Base-by-base conservation (phyloP, 2,113 vertebrate species). In the Larimichthys crocea region DNA sequence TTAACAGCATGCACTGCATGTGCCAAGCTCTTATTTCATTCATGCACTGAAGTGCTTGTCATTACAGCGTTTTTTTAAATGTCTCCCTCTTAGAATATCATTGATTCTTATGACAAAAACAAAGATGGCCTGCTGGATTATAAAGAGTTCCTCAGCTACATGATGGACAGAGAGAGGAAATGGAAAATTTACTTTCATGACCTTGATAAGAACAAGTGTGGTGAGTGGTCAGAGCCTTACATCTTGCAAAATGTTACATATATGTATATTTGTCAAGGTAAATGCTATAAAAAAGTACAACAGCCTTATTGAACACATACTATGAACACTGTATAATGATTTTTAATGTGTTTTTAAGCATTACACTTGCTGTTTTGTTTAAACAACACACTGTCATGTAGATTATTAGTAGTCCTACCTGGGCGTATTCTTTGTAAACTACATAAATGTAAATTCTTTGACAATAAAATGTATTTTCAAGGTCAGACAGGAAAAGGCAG, bases 161-260 rank as follows among this genome's bases (percentile, higher is more conserved):
- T 95, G 92, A 93, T 76, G 90, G 93, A 94, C 89, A 92, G 90
- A 68, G 95, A 95, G 78, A 94, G 24, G 84, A 94, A 92, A 70
- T 95, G 95, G 95, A 95, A 93, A 84, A 94, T 95, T 44, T 48
- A 94, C 85, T 95, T 95, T 72, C 77, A 95, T 52, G 83, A 92
- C 59, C 86, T 95, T 90, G 94, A 95, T 86, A 95, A 92, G 83
- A 94, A 95, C 85, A 92, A 94, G 1, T 91, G 94, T 66, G 94
- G 94, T 95, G 84, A 94, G 93, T 89, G 20, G 10, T 57, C 15
- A 49, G 1, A 65, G 40, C 20, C 17, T 64, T 15, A 12, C n/a
- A 0, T 0, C 15, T 55, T 12, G 1, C 10, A 1, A 63, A 35
- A 26, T n/a, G 12, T 0, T n/a, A 57, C 0, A 7, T 56, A 5